Conservation (phyloP, 2,888 invertebrate genomes). For the Acrobasis suavella region DNA sequence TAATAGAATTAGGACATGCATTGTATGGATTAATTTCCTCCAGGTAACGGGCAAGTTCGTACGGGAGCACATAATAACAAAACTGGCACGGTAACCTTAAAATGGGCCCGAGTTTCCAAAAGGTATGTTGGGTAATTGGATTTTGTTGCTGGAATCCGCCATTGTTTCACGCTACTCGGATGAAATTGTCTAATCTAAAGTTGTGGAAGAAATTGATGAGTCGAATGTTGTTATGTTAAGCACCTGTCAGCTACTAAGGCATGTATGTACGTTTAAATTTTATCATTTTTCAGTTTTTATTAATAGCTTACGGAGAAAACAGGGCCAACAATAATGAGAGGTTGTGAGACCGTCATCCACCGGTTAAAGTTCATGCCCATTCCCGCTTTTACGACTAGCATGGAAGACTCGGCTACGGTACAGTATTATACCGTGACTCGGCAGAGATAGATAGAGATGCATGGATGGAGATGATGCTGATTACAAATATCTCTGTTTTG, state of each 20-base stretch:
- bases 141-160: conserved; percentile 21
- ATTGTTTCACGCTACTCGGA: conserved; percentile 15
- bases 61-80: conserved; percentile 5
- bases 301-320: too few species aligned
- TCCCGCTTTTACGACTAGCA: too few species aligned
- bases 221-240: conserved; percentile 13
- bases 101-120: conserved; percentile 20
- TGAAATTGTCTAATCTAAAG: conserved; percentile 14
- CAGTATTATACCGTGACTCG: too few species aligned
- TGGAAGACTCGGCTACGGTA: too few species aligned
- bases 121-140: conserved; percentile 24
- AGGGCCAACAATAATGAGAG: too few species aligned
- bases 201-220: conserved; percentile 3
- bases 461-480: too few species aligned
- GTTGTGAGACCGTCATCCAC: too few species aligned
- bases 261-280: background rate
- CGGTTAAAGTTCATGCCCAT: too few species aligned
- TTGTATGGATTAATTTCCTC: conserved; percentile 8
- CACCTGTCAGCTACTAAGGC: background rate
- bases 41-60: conserved; percentile 10
- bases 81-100: conserved; percentile 7
- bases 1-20: background rate
- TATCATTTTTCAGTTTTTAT: too few species aligned
- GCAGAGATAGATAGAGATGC: too few species aligned
- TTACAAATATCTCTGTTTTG: too few species aligned